Conservation (phyloP, 2,113 vertebrate species). For the Catharus minimus region DNA sequence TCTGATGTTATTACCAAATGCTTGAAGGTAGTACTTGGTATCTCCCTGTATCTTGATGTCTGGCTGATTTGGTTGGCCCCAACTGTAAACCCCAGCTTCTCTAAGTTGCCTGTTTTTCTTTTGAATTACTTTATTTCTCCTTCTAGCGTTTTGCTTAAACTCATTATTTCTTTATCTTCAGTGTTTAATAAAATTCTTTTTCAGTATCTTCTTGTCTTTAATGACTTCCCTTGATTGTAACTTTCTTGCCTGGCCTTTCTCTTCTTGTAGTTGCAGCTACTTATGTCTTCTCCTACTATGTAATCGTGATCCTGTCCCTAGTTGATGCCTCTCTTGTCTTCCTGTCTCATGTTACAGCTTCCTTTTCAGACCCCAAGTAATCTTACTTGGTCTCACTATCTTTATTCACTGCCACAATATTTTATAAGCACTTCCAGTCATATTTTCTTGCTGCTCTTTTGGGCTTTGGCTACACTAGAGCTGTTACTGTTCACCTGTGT, state of each 20-base stretch:
- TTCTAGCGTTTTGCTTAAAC: not conserved
- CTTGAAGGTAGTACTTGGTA: not conserved
- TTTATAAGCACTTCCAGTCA: not conserved
- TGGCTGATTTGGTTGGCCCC: not conserved
- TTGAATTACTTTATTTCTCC: not conserved
- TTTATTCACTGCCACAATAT: conserved; percentile 8
- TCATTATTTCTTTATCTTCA: not conserved
- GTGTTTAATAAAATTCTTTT: not conserved
- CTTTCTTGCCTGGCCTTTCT: not conserved
- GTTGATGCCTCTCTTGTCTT: conserved; percentile 8
- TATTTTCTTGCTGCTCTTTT: not conserved
- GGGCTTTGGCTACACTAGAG: not conserved
- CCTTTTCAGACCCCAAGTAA: not conserved
- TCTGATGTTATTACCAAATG: not conserved
- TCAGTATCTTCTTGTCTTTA: not conserved
- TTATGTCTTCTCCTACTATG: not conserved
- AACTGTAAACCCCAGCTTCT: not conserved
- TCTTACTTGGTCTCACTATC: not conserved
- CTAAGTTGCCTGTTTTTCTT: not conserved
- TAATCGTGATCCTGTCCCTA: not conserved
- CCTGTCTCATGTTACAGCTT: not conserved
- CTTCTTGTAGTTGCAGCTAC: not conserved
- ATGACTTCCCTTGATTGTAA: not conserved
- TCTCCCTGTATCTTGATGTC: not conserved
- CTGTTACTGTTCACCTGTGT: not conserved